These are phyloP conservation scores for Gymnocheta viridis DNA, from an alignment of 2,888 invertebrate genomes.

Conservation along the genomic window DNA sequence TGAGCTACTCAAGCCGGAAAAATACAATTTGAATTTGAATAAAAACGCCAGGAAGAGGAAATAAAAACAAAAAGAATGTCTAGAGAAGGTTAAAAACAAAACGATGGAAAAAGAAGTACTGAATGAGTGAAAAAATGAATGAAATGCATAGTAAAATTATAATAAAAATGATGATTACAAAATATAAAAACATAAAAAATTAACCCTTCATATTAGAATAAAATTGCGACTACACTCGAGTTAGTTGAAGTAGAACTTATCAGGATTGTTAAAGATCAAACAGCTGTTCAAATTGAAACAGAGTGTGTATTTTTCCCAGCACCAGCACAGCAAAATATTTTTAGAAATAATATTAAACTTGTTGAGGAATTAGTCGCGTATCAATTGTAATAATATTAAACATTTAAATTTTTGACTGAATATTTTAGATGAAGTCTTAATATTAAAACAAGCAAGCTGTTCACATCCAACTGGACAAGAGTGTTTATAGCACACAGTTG, in stretches of 20 bases:
- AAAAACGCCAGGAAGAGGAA: conserved; percentile 65
- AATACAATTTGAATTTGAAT: conserved; percentile 69
- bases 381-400: too few relatives aligned
- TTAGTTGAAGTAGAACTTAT: conserved; percentile 8
- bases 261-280: too few relatives aligned
- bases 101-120: conserved; percentile 15
- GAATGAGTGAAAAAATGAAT: conserved; percentile 52
- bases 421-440: too few relatives aligned
- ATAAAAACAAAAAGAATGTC: conserved; percentile 64
- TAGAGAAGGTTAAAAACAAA: conserved; percentile 41
- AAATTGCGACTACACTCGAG: conserved; percentile 8
- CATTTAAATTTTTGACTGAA: too few relatives aligned
- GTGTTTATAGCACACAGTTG: conserved; percentile 1
- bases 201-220: conserved; percentile 58
- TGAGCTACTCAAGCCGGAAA: conserved; percentile 69
- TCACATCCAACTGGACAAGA: not conserved
- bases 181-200: conserved; percentile 39
- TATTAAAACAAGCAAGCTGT: not conserved
- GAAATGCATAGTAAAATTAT: conserved; percentile 50
- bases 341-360: too few relatives aligned
- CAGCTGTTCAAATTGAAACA: too few relatives aligned
- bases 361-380: too few relatives aligned
- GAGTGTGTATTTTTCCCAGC: too few relatives aligned
- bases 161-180: conserved; percentile 48
- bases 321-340: too few relatives aligned